Percentiles rank a stretch among this genome's conserved stretches.
These are phyloP conservation scores for Allacma fusca DNA, from an alignment of 2,888 invertebrate genomes.

Conservation along the genomic window DNA sequence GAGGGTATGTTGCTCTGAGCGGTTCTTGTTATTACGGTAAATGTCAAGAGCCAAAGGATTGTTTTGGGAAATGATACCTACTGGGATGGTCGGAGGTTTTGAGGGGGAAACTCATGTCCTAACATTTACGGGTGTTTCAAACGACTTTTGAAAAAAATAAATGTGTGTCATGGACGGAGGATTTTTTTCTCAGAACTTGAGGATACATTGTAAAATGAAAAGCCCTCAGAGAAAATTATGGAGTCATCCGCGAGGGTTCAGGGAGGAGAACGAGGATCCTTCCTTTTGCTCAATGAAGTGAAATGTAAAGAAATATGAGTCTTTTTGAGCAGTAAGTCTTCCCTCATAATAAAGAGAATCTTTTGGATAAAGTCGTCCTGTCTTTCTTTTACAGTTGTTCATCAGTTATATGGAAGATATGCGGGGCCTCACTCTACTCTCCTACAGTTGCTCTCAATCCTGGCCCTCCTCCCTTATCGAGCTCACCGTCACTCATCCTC, in stretches of 20 bases:
- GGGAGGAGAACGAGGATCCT: neutral
- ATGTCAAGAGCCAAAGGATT: no score
- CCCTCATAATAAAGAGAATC: conserved; percentile 2
- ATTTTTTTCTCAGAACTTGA: neutral
- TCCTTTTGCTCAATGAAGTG: conserved; percentile 3
- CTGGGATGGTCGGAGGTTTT: no score
- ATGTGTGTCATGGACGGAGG: neutral
- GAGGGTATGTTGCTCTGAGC: no score
- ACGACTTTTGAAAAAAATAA: no score
- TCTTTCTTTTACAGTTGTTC: conserved; percentile 14
- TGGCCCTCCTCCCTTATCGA: conserved; percentile 31
- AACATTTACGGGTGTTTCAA: no score
- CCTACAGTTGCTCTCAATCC: neutral
- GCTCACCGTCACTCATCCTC: conserved; percentile 35
- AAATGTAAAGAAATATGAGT: conserved; percentile 12
- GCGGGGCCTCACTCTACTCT: conserved; percentile 8
- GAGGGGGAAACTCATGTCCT: neutral
- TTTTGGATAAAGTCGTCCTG: conserved; percentile 4
- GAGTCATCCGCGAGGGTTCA: neutral
- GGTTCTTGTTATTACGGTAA: no score
- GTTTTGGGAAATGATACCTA: no score
- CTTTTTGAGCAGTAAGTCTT: conserved; percentile 1
- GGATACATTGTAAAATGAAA: neutral
- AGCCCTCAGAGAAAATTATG: conserved; percentile 14
- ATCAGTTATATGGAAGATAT: conserved; percentile 36